Base-by-base conservation (phyloP, 1,140 invertebrate species). In the Dendroctonus valens region DNA sequence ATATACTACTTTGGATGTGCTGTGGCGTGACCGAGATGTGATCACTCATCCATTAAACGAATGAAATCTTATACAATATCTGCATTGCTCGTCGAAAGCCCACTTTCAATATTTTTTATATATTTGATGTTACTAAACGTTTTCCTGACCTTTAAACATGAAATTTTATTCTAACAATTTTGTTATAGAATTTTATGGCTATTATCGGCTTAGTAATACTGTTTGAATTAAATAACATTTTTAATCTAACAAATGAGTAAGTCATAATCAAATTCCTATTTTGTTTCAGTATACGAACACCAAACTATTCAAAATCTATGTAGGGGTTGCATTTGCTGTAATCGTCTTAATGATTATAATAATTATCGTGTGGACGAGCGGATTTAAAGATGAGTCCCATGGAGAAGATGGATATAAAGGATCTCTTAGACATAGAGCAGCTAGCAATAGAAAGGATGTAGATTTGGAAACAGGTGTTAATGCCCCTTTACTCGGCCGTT, bases 241-340 rank as follows among this genome's bases (percentile, higher is more conserved):
- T 42, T 39, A 40, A 58, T 41, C 7, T 14, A 48, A 65, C 26
- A 3, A 59, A 38, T 37, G 37, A 14, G 9, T 37, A 11, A 50
- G 50, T 38, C 49, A 49, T 38, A 46, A 51, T 42, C 37, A 39
- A 55, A 55, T 11, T 11, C 9, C 9, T 59, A 4, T 68, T 69
- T 39, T 46, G 42, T 73, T 73, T 37, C 41, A 70, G 70, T 72
- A 73, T 40, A 67, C 68, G 11, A 65, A 72, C 41, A 71, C 70
- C 1, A 65, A 69, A 44, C 59, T 71, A 37, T 75, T 73, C 52
- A 73, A 75, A 60, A 61, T 72, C 12, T 73, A 72, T 44, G 72
- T 70, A 7, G 70, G 66, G n/a, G 68, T 62, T 39, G 73, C 69
- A 5, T 72, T 73, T 15, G 69, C 54, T 38, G n/a, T 73, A 11